A percentile compares a stretch with the other conserved stretches of the same genome.
These are phyloP conservation scores for Camelus dromedarius DNA, from an alignment of 2,113 vertebrate genomes.

Conservation along the genomic window DNA sequence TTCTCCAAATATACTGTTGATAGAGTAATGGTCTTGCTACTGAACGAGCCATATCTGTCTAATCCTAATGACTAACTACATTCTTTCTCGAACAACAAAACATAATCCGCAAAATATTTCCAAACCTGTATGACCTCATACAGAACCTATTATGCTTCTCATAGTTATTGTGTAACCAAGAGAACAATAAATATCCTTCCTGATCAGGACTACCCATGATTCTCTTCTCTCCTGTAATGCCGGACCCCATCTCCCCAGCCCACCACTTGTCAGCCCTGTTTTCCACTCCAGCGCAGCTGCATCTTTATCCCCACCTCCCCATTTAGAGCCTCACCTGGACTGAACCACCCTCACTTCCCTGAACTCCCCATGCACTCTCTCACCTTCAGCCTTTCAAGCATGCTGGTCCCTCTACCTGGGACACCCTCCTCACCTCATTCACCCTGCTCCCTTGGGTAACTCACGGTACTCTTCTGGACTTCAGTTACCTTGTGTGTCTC, in stretches of 20 bases:
- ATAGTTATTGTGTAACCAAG: not conserved
- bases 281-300: not conserved
- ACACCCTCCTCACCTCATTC: not conserved
- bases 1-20: conserved; percentile 34
- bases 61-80: not conserved
- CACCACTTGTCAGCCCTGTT: not conserved
- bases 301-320: not conserved
- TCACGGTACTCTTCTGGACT: not conserved
- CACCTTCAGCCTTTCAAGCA: not conserved
- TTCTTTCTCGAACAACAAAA: conserved; percentile 54
- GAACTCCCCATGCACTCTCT: not conserved
- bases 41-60: not conserved
- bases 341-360: not conserved
- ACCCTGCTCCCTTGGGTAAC: not conserved
- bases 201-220: not conserved
- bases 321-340: not conserved
- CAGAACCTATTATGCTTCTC: not conserved
- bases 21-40: conserved; percentile 10
- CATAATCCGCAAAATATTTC: conserved; percentile 49
- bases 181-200: conserved; percentile 37
- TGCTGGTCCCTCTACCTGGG: not conserved
- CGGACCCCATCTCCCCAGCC: not conserved
- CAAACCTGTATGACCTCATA: conserved; percentile 9
- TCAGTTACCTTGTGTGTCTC: not conserved
- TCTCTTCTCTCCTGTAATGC: not conserved